These are phyloP conservation scores for Drosophila anomelani DNA, from an alignment of 2,888 invertebrate genomes.

Conservation along the genomic window DNA sequence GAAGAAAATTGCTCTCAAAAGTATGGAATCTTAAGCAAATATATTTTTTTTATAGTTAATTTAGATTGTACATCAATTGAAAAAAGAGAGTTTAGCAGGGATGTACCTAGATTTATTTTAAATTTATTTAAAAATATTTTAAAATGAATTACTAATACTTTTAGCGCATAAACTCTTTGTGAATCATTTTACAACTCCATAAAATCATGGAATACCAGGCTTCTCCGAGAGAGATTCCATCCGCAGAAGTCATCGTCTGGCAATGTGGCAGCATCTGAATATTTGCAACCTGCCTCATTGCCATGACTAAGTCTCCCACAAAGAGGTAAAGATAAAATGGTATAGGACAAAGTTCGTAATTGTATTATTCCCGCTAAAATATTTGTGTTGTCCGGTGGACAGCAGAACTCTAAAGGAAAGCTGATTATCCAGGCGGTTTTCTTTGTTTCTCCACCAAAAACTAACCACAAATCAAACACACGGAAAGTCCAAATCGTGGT, in stretches of 20 bases:
- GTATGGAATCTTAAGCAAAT: slow-evolving; percentile 46
- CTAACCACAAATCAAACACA: slow-evolving; percentile 65
- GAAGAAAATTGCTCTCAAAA: slow-evolving; percentile 55
- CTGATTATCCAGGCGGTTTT: slow-evolving; percentile 31
- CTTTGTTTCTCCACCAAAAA: slow-evolving; percentile 41
- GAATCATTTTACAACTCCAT: neutral
- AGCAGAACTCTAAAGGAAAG: slow-evolving; percentile 16
- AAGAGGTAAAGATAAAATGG: no score
- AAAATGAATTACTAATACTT: neutral
- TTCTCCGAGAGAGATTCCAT: no score
- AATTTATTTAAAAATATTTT: no score
- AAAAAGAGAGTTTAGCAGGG: no score
- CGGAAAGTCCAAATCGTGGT: slow-evolving; percentile 37
- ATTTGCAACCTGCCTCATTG: slow-evolving; percentile 60
- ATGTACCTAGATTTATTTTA: no score
- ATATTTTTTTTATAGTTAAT: slow-evolving; percentile 43
- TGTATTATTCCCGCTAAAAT: slow-evolving; percentile 70
- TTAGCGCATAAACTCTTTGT: neutral
- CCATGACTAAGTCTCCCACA: neutral
- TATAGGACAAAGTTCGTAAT: slow-evolving; percentile 29
- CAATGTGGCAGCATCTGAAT: slow-evolving; percentile 61
- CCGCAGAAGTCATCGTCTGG: slow-evolving; percentile 52
- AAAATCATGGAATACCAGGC: no score
- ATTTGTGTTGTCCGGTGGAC: slow-evolving; percentile 59
- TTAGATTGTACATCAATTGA: slow-evolving; percentile 35